Base-by-base conservation (phyloP, 2,797 vertebrate genomes). In the Pseudopleuronectes americanus region DNA sequence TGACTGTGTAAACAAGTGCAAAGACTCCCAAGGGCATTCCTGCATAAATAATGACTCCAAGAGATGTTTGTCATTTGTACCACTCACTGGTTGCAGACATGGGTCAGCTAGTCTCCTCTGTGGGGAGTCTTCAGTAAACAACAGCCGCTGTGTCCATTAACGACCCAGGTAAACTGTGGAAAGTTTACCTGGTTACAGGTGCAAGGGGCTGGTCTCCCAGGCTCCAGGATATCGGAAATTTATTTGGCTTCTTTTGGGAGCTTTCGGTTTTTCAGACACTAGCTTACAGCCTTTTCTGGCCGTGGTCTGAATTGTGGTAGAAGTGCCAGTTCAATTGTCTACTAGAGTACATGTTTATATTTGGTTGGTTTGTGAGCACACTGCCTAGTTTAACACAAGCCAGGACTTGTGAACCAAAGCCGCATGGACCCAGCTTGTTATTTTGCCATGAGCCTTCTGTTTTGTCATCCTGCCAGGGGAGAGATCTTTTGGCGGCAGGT, bases 11-110 rank as follows among this genome's bases (percentile, higher is more conserved):
- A 92, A 91, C 90, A 91, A 92, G 90, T 87, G 89, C 83, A 89
- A 92, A 90, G 85, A 89, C 91, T 90, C 90, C 89, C 90, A 90
- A 93, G 90, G 91, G 91, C 90, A 88, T 88, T 84, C 85, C 85
- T 84, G 92, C 91, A 92, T 92, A 92, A 91, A 86, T 91, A 89
- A 91, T 90, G 89, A 92, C 82, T 84, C 75, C 77, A 19, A 52
- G 87, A 88, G 90, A 89, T 84, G 91, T 85, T 85, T 85, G 85
- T 88, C 90, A 91, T 91, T 90, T 90, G 90, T 91, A 76, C 76
- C 81, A 69, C 80, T 89, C 84, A 79, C 79, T 41, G 86, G 83
- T 72, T 70, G 77, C 87, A 82, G 87, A 87, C 88, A 85, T 83
- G 89, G 92, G 91, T 92, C 92, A 90, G 86, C 83, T 87, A 65